phyloP scores from a whole-genome alignment of 2,888 invertebrate genomes.

The Calameuta pallipes region DNA sequence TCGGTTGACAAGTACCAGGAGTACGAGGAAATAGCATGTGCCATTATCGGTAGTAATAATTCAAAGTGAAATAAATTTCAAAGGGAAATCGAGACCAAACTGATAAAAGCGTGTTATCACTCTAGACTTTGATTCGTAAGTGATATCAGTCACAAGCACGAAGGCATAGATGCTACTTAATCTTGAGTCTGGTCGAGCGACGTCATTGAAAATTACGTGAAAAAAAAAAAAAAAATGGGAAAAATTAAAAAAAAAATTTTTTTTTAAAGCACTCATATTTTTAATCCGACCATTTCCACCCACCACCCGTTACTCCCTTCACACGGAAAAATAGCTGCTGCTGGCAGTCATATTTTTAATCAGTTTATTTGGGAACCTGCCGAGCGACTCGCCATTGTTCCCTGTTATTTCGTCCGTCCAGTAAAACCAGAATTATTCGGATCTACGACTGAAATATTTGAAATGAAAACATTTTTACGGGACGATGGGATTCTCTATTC shows the following conservation, averaged over 20 bases:
- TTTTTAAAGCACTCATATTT: background rate
- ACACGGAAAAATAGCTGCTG: background rate
- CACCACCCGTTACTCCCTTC: too few species aligned
- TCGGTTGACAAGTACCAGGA: background rate
- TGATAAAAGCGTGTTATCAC: background rate
- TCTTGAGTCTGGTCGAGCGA: background rate
- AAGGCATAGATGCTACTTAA: background rate
- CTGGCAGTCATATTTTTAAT: slow-evolving; percentile 21
- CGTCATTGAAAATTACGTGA: background rate
- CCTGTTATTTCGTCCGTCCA: slow-evolving; percentile 7
- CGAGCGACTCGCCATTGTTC: slow-evolving; percentile 9
- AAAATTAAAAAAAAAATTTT: background rate
- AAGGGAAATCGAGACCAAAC: background rate
- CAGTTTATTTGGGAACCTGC: slow-evolving; percentile 21
- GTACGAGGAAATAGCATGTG: background rate
- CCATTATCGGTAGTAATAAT: background rate
- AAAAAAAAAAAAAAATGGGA: background rate
- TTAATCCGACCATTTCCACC: background rate
- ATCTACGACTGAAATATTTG: slow-evolving; percentile 6
- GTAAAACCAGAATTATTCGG: slow-evolving; percentile 6
- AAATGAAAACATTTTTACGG: slow-evolving; percentile 11
- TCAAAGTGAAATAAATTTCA: background rate
- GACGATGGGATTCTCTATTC: background rate
- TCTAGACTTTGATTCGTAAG: background rate
- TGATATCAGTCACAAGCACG: background rate